Evolutionary conservation across 1,140 invertebrate genomes (phyloP).

Genomic region (Varroa destructor): DNA sequence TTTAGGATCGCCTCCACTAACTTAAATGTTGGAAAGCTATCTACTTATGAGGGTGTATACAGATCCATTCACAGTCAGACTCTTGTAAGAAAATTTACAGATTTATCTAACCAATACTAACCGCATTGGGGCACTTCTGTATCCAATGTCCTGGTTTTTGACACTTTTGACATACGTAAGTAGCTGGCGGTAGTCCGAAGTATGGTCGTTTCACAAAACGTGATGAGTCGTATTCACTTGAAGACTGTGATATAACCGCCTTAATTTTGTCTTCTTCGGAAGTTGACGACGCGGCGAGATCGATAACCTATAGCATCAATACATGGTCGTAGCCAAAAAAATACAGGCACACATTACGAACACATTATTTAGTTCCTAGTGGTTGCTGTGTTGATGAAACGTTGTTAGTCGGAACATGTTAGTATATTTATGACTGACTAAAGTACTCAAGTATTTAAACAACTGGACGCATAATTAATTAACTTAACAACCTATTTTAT

Average conservation of each 20-base stretch:
- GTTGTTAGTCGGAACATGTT: too few relatives aligned
- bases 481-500: too few relatives aligned
- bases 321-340: background rate
- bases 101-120: slow-evolving; percentile 39
- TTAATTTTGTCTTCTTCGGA: slow-evolving; percentile 93
- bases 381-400: too few relatives aligned
- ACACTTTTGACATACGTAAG: slow-evolving; percentile 84
- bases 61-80: slow-evolving; percentile 9
- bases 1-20: too few relatives aligned
- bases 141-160: slow-evolving; percentile 88
- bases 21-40: background rate
- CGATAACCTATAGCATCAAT: slow-evolving; percentile 45
- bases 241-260: slow-evolving; percentile 91
- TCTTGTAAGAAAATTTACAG: slow-evolving; percentile 1
- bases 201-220: slow-evolving; percentile 55
- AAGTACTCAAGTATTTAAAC: too few relatives aligned
- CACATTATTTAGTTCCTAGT: background rate
- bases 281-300: slow-evolving; percentile 73
- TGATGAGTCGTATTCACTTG: slow-evolving; percentile 86
- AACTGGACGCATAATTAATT: too few relatives aligned
- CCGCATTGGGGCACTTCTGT: slow-evolving; percentile 66
- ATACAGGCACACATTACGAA: background rate
- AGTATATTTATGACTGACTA: too few relatives aligned
- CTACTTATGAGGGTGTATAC: slow-evolving; percentile 20
- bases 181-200: slow-evolving; percentile 63